These are phyloP conservation scores for Corythoichthys haematopterus DNA, from an alignment of 2,113 vertebrate genomes.

Conservation along the genomic window DNA sequence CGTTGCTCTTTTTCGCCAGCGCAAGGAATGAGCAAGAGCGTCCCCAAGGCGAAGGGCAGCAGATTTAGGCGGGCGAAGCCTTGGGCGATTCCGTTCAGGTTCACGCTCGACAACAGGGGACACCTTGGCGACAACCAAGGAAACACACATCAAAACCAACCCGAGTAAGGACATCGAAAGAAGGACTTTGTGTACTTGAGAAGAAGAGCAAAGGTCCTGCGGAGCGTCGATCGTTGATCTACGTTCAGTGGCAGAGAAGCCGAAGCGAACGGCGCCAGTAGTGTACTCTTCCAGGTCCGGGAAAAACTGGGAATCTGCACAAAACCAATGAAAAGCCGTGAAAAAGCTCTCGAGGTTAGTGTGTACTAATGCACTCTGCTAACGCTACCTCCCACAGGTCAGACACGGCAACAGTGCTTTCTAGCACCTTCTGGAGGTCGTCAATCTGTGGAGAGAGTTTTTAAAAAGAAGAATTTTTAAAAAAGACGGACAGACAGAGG, in stretches of 20 bases:
- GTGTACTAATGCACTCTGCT: neutral
- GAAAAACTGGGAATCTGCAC: conserved; percentile 69
- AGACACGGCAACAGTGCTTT: conserved; percentile 75
- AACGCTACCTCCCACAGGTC: conserved; percentile 85
- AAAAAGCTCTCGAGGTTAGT: too few relatives aligned
- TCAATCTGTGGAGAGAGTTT: conserved; percentile 68
- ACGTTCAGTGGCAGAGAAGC: conserved; percentile 81
- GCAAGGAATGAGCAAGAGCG: conserved; percentile 85
- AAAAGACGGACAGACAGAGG: too few relatives aligned
- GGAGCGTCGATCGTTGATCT: conserved; percentile 78
- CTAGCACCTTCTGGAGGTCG: conserved; percentile 83
- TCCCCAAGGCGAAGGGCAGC: conserved; percentile 83
- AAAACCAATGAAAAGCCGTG: neutral
- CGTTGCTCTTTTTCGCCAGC: conserved; percentile 78
- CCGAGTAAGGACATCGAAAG: neutral
- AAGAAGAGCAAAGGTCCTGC: conserved; percentile 80
- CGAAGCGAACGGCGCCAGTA: conserved; percentile 85
- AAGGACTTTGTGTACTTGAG: conserved; percentile 78
- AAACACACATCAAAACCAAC: neutral
- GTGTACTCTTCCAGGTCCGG: conserved; percentile 79
- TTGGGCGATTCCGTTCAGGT: conserved; percentile 83
- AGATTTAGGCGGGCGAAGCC: conserved; percentile 84
- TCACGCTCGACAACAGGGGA: conserved; percentile 84
- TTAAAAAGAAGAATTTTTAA: neutral
- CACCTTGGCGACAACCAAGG: conserved; percentile 70